A percentile compares a stretch with the other conserved stretches of the same genome.
Conservation (phyloP, 1,140 invertebrate genomes). For the Drosophila virilis region DNA sequence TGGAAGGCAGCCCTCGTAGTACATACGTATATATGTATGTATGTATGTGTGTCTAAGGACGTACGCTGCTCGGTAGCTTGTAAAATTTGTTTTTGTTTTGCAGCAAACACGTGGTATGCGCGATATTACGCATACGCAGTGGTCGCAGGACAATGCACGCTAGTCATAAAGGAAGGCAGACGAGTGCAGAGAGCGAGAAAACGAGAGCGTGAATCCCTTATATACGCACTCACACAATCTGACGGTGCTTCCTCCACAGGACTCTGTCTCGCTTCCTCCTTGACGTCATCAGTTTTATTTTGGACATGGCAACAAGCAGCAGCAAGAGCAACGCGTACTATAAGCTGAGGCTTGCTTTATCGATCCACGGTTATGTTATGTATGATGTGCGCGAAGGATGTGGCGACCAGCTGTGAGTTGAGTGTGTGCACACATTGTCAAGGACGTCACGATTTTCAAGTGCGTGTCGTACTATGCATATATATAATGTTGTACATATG, state of each 20-base stretch:
- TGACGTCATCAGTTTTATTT: constrained; percentile 76
- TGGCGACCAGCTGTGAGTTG: constrained; percentile 45
- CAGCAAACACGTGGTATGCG: constrained; percentile 53
- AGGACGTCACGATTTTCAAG: constrained; percentile 77
- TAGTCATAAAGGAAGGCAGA: not conserved
- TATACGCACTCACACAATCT: constrained; percentile 7
- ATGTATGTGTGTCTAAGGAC: not conserved
- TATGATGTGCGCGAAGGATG: constrained; percentile 4
- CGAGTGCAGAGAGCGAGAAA: not conserved
- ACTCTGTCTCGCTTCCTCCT: constrained; percentile 66
- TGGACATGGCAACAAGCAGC: constrained; percentile 67
- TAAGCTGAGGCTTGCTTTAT: constrained; percentile 59
- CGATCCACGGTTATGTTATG: constrained; percentile 47
- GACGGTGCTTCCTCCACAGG: not conserved
- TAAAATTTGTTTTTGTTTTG: constrained; percentile 48
- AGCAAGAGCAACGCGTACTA: constrained; percentile 15
- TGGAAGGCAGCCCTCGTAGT: not conserved
- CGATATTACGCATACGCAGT: constrained; percentile 62
- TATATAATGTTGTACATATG: not conserved
- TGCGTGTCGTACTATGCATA: constrained; percentile 49
- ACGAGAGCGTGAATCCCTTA: not conserved
- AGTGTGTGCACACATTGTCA: constrained; percentile 60
- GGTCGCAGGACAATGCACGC: constrained; percentile 15
- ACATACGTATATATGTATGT: not conserved
- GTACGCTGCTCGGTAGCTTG: not conserved